Evolutionary conservation across 2,113 vertebrate genomes (phyloP).

Genomic region (Antennarius striatus): DNA sequence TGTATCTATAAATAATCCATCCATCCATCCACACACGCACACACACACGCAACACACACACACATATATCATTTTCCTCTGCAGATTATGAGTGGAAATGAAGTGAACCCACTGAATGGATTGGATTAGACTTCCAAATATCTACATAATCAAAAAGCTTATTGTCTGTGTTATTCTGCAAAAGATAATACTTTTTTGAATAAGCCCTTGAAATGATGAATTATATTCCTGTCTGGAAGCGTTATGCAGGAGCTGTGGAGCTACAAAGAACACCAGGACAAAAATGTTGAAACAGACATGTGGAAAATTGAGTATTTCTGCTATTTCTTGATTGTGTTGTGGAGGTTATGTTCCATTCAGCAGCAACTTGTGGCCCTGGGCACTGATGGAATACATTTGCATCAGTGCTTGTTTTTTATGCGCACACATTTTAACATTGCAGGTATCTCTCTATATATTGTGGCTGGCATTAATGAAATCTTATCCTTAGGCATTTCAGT

Average conservation of each 20-base stretch:
- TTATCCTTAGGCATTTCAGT: constrained; percentile 13
- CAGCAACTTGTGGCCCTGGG: not conserved
- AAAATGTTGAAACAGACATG: not conserved
- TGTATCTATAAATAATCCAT: too few relatives aligned
- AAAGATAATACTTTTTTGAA: too few relatives aligned
- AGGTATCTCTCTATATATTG: not conserved
- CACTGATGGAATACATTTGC: constrained; percentile 1
- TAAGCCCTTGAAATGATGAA: too few relatives aligned
- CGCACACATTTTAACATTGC: not conserved
- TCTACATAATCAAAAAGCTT: too few relatives aligned
- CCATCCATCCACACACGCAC: too few relatives aligned
- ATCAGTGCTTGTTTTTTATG: not conserved
- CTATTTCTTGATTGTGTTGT: constrained; percentile 7
- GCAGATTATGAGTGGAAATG: too few relatives aligned
- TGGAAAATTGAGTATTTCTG: not conserved
- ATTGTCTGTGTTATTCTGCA: too few relatives aligned
- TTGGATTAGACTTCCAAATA: too few relatives aligned
- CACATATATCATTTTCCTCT: too few relatives aligned
- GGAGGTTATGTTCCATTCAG: constrained; percentile 12
- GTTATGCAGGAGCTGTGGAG: not conserved
- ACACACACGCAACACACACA: too few relatives aligned
- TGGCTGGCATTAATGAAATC: constrained; percentile 1
- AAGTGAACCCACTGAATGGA: too few relatives aligned
- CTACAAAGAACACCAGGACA: not conserved
- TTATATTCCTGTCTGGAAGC: too few relatives aligned